A percentile compares a stretch with the other conserved stretches of the same genome.
Conservation (phyloP, 2,113 vertebrate species). For the Alouatta palliata region DNA sequence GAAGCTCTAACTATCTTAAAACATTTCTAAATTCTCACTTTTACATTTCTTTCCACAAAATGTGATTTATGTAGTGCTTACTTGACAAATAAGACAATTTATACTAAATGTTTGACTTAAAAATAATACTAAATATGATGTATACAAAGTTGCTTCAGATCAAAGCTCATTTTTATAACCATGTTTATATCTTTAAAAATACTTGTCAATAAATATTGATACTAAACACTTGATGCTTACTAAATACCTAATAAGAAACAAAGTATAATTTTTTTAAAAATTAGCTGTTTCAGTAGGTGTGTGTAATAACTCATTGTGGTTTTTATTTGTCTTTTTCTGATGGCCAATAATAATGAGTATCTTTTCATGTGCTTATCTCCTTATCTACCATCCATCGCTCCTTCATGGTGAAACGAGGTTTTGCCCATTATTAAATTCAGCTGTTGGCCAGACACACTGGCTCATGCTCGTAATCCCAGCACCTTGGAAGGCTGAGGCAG, state of each 20-base stretch:
- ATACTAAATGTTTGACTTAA: not conserved
- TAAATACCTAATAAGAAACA: not conserved
- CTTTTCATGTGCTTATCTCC: not conserved
- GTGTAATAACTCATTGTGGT: not conserved
- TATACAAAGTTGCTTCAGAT: not conserved
- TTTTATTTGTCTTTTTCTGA: not conserved
- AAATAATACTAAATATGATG: not conserved
- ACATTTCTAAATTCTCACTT: not conserved
- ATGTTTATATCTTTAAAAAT: not conserved
- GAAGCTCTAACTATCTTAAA: not conserved
- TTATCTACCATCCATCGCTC: not conserved
- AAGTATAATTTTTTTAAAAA: not conserved
- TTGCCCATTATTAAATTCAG: not conserved
- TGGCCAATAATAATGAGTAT: not conserved
- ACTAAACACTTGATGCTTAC: not conserved
- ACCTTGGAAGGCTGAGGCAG: too few relatives aligned
- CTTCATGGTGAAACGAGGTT: not conserved
- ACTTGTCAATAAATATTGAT: not conserved
- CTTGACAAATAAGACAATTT: not conserved
- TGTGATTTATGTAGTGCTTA: not conserved
- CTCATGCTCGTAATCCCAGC: too few relatives aligned
- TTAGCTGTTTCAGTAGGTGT: not conserved
- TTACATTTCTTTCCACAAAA: not conserved
- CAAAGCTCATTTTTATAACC: conserved; percentile 25
- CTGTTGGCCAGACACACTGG: too few relatives aligned